Evolutionary conservation across 1,140 invertebrate genomes (phyloP), one percentile per base, ranked within the genome.

Genomic region (Amyelois transitella): DNA sequence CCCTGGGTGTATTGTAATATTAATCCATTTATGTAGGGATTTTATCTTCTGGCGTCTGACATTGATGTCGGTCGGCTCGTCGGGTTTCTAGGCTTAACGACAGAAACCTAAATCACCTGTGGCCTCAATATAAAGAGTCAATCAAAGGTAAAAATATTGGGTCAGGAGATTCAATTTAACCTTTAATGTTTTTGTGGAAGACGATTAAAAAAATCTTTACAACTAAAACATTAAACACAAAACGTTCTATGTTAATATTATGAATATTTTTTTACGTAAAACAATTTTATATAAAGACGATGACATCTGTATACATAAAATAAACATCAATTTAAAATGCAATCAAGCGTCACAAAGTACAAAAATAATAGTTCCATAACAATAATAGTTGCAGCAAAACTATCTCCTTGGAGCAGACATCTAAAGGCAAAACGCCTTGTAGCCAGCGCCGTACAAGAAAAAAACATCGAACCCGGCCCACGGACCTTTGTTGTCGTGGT

Each of bases 401-500:
- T 38, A 38, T 38, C 32, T 38, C 32, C 32, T n/a, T 38, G 32
- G 12, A 38, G n/a, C 32, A 38, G 32, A 51, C 49, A 52, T 51
- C 45, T 55, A 38, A 52, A 66, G 57, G 60, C 55, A 63, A 61
- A 64, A 58, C 55, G 70, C 56, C 62, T 75, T 54, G 63, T 66
- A 72, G 72, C 61, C 75, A 76, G 66, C 68, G 75, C 67, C 63
- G 61, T 61, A 38, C 45, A 71, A 78, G n/a, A 81, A 81, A 80
- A 82, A 84, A 74, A 62, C 60, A 73, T 56, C 58, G 43, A 49
- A 62, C 59, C 69, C 61, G 66, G 67, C 69, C 64, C 63, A 68
- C 69, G 67, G 67, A 75, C 75, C 81, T 85, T 87, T 87, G 75
- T 87, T 87, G 84, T 85, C 70, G 74, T 87, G 84, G 84, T 87